A percentile compares a stretch with the other conserved stretches of the same genome.
These are phyloP conservation scores for Notocelia uddmanniana DNA, from an alignment of 2,888 invertebrate species.

Conservation along the genomic window DNA sequence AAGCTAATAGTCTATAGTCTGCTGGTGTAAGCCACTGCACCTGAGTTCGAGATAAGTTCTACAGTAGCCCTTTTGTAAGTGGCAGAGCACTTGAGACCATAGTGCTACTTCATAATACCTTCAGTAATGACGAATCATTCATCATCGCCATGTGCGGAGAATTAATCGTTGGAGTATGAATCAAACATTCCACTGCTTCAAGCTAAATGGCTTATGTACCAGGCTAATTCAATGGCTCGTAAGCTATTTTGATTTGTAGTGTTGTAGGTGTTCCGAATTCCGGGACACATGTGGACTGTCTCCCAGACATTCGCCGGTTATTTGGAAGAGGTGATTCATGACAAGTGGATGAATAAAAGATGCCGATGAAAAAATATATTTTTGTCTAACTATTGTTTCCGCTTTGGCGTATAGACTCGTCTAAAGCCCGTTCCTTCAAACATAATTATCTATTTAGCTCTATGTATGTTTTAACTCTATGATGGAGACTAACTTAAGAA, in stretches of 20 bases:
- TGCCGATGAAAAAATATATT: conserved; percentile 8
- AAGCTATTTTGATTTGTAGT: background rate
- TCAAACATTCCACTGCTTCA: conserved; percentile 54
- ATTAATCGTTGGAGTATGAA: conserved; percentile 49
- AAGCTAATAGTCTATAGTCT: background rate
- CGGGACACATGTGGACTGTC: conserved; percentile 58
- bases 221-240: background rate
- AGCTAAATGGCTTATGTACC: background rate
- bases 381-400: conserved; percentile 19
- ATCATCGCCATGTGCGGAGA: conserved; percentile 38
- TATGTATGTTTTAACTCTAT: background rate
- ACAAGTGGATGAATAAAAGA: conserved; percentile 46
- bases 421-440: background rate
- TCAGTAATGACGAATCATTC: conserved; percentile 41
- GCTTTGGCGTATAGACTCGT: background rate
- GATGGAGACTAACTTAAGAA: background rate
- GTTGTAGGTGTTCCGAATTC: conserved; percentile 56
- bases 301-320: conserved; percentile 58
- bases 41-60: conserved; percentile 19
- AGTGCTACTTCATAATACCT: conserved; percentile 36
- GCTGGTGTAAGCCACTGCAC: conserved; percentile 1
- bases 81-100: conserved; percentile 31
- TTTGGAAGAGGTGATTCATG: conserved; percentile 68
- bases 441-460: too few relatives aligned
- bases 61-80: conserved; percentile 40